Conservation (phyloP, 2,113 vertebrate species). For the Notarius lentiginosus region DNA sequence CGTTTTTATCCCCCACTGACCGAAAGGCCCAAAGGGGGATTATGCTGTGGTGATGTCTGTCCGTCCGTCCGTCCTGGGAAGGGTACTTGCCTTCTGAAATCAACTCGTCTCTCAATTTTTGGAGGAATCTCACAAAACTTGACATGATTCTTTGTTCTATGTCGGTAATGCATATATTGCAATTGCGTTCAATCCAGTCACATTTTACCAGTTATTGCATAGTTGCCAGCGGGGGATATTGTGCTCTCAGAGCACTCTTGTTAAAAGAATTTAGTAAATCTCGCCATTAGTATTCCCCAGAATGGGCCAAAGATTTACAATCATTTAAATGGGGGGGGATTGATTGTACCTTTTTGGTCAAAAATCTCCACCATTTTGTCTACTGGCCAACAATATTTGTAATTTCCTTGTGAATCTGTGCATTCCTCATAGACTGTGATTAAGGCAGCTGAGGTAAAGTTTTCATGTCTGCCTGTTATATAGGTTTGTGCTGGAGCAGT, state of each 20-base stretch:
- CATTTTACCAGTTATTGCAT: too few species aligned
- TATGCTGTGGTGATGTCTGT: too few species aligned
- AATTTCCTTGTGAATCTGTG: neutral
- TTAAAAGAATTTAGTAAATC: neutral
- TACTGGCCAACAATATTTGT: neutral
- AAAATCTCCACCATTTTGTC: neutral
- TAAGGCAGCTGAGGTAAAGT: neutral
- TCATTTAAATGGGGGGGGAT: neutral
- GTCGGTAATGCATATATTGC: too few species aligned
- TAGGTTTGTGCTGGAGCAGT: conserved; percentile 96
- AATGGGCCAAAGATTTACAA: neutral
- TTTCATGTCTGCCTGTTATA: neutral
- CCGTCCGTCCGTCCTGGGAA: too few species aligned
- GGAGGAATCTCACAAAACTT: too few species aligned
- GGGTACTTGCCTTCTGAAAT: too few species aligned
- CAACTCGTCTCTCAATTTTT: too few species aligned
- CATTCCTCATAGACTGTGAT: neutral
- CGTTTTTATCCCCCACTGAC: neutral
- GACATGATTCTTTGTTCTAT: too few species aligned
- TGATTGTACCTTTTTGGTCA: neutral
- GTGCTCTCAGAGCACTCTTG: neutral
- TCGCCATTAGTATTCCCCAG: neutral
- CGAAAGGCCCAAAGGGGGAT: too few species aligned
- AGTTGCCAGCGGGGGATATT: too few species aligned
- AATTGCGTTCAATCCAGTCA: too few species aligned